Evolutionary conservation across 2,888 invertebrate genomes (phyloP).

Genomic region (Pantelozetes paolii): DNA sequence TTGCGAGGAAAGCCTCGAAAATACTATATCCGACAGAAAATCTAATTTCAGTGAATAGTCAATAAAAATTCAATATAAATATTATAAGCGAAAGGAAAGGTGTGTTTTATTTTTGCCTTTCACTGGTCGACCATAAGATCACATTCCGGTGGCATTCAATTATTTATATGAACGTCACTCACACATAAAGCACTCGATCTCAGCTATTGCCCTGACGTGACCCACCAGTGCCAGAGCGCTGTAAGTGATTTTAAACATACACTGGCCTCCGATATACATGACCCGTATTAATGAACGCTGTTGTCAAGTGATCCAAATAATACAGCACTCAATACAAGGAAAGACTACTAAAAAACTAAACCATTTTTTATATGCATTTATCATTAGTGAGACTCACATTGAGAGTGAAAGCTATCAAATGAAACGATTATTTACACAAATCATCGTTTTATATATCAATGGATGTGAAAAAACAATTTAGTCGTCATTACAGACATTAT

Average conservation of each 20-base stretch:
- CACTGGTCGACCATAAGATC: background rate
- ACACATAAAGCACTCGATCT: background rate
- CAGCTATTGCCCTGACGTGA: background rate
- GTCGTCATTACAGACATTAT: background rate
- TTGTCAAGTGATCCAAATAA: background rate
- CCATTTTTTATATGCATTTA: background rate
- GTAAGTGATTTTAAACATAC: no score
- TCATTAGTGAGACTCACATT: background rate
- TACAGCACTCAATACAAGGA: background rate
- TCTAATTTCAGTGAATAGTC: background rate
- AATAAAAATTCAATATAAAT: background rate
- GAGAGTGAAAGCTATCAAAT: background rate
- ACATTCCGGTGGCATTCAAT: background rate
- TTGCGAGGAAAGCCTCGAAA: background rate
- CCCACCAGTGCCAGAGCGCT: background rate
- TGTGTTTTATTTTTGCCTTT: background rate
- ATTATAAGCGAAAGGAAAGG: background rate
- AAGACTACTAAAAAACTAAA: background rate
- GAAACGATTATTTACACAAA: slow-evolving; percentile 9
- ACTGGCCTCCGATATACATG: background rate
- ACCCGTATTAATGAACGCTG: no score
- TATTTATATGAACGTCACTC: background rate
- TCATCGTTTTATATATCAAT: background rate
- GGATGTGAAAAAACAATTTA: background rate
- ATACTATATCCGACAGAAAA: slow-evolving; percentile 6